Conservation (phyloP, 2,888 invertebrate genomes). For the Dorcus parallelipipedus region DNA sequence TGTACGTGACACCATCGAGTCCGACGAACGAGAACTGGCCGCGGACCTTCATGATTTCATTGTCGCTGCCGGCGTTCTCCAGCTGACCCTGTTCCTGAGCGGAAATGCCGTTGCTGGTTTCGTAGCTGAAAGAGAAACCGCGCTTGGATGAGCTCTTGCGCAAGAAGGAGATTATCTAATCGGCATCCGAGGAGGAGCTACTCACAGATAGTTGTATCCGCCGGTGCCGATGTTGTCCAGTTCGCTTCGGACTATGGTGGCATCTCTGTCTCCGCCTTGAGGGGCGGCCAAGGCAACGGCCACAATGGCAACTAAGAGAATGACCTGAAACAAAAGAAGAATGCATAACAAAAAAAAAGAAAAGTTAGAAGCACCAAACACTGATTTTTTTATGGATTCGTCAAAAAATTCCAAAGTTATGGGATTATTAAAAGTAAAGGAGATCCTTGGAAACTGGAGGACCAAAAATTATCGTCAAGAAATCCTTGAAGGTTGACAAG, state of each 20-base stretch:
- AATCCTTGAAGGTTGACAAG: too few relatives aligned
- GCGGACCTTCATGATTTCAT: conserved; percentile 59
- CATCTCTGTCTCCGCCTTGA: conserved; percentile 48
- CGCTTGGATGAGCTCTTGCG: not conserved
- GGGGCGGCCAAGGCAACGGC: conserved; percentile 32
- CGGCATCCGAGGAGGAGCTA: not conserved
- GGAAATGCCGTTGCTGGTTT: conserved; percentile 63
- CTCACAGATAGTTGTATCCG: conserved; percentile 35
- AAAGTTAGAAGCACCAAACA: not conserved
- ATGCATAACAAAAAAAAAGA: not conserved
- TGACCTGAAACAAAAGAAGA: conserved; percentile 19
- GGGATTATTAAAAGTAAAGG: too few relatives aligned
- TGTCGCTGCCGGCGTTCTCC: conserved; percentile 61
- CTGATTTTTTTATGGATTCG: not conserved
- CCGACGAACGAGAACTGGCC: conserved; percentile 61
- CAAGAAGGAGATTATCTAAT: too few relatives aligned
- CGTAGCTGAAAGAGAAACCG: conserved; percentile 49
- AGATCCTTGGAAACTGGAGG: too few relatives aligned
- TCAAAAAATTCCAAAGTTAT: not conserved
- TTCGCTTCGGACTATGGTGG: conserved; percentile 60
- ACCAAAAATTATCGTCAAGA: too few relatives aligned
- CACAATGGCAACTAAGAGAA: conserved; percentile 27
- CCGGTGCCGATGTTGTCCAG: conserved; percentile 56
- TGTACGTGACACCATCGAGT: conserved; percentile 60
- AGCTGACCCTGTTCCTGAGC: conserved; percentile 60